Percentiles rank a stretch among this genome's conserved stretches.
Evolutionary conservation across 2,113 vertebrate genomes (phyloP).

Genomic region (Labeo rohita): DNA sequence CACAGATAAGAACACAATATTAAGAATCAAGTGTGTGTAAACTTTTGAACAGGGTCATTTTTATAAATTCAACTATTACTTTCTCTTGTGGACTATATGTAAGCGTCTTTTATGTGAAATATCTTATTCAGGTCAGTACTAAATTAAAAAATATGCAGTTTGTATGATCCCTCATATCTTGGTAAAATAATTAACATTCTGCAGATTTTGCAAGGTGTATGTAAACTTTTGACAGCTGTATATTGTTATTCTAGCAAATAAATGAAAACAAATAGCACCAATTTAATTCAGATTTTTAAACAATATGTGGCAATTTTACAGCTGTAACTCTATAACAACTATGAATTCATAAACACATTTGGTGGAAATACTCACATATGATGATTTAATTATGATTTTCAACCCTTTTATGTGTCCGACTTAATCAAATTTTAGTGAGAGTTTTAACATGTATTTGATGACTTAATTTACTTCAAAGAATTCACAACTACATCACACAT

Average conservation of each 20-base stretch:
- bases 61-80: no score
- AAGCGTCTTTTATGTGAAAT: no score
- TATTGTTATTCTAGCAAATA: not conserved
- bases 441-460: not conserved
- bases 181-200: no score
- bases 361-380: not conserved
- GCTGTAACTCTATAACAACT: not conserved
- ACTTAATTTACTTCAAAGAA: not conserved
- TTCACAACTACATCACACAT: not conserved
- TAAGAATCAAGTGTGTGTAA: no score
- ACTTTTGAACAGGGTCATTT: no score
- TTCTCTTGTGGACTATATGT: no score
- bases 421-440: not conserved
- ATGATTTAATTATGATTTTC: not conserved
- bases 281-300: not conserved
- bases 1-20: no score
- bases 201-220: no score
- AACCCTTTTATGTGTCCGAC: not conserved
- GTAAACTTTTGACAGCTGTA: not conserved
- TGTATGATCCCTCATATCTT: no score
- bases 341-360: not conserved
- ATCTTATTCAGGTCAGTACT: no score
- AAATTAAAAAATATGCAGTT: no score
- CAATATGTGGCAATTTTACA: not conserved
- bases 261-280: not conserved